These are phyloP conservation scores for Chaetodon auriga DNA, from an alignment of 2,113 vertebrate species.

Conservation along the genomic window DNA sequence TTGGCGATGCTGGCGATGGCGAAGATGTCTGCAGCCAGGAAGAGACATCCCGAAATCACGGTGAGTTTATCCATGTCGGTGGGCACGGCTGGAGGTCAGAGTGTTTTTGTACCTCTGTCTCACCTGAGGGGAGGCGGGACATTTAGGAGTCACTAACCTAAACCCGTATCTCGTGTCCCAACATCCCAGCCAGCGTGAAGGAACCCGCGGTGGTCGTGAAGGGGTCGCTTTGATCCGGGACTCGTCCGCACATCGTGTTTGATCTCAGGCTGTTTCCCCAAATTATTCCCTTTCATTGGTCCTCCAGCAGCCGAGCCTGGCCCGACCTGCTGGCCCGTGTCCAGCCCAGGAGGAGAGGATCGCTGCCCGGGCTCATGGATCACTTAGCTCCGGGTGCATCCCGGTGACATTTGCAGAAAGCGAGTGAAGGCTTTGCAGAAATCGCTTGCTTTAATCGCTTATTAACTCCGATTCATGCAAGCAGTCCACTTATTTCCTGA, in stretches of 20 bases:
- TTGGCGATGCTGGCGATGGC: slow-evolving; percentile 96
- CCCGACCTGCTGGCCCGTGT: slow-evolving; percentile 44
- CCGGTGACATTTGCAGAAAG: background rate
- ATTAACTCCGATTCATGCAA: slow-evolving; percentile 25
- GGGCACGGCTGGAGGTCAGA: slow-evolving; percentile 19
- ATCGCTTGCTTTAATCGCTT: background rate
- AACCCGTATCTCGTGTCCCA: background rate
- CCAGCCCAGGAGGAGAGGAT: slow-evolving; percentile 44
- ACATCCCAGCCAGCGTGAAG: background rate
- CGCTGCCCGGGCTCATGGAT: slow-evolving; percentile 21
- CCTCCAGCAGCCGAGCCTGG: background rate
- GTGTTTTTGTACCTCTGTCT: slow-evolving; percentile 36
- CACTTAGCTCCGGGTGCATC: slow-evolving; percentile 23
- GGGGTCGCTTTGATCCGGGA: background rate
- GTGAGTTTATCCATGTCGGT: slow-evolving; percentile 95
- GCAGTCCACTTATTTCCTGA: slow-evolving; percentile 48
- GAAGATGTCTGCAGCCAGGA: slow-evolving; percentile 96
- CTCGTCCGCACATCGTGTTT: slow-evolving; percentile 23
- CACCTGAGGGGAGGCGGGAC: slow-evolving; percentile 57
- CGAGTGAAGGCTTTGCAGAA: background rate
- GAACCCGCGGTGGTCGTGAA: background rate
- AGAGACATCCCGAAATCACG: slow-evolving; percentile 97
- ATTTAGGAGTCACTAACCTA: slow-evolving; percentile 35
- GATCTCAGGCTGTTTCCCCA: background rate
- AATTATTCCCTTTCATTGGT: background rate